Conservation (phyloP, 2,888 invertebrate species). For the Mesorhabditis sp. region DNA sequence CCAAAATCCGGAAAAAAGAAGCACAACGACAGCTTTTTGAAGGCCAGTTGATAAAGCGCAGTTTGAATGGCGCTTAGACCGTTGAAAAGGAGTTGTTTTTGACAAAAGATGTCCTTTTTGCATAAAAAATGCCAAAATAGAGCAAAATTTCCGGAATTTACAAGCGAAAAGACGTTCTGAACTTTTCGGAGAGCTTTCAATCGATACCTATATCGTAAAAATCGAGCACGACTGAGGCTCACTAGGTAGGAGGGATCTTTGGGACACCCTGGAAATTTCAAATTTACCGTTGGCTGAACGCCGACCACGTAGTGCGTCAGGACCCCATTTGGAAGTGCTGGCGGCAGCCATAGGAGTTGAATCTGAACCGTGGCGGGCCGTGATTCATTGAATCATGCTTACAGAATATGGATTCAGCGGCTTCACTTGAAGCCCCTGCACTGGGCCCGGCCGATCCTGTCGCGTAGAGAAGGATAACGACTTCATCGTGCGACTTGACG, state of each 20-base stretch:
- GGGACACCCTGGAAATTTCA: neutral
- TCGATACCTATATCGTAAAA: neutral
- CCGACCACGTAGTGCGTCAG: slow-evolving; percentile 46
- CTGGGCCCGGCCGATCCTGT: slow-evolving; percentile 49
- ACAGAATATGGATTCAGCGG: slow-evolving; percentile 47
- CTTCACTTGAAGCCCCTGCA: slow-evolving; percentile 29
- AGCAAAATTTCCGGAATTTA: too few relatives aligned
- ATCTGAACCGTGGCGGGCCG: neutral
- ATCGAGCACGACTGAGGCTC: neutral
- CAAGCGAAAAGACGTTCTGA: too few relatives aligned
- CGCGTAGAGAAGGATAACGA: slow-evolving; percentile 43
- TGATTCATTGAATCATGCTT: neutral
- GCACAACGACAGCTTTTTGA: too few relatives aligned
- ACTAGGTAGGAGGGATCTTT: neutral
- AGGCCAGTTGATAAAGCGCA: too few relatives aligned
- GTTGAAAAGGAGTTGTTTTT: too few relatives aligned
- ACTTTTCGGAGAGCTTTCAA: too few relatives aligned
- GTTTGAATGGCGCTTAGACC: too few relatives aligned
- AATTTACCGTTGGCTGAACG: slow-evolving; percentile 21
- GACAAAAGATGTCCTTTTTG: too few relatives aligned
- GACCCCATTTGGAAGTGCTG: slow-evolving; percentile 50
- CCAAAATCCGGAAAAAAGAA: too few relatives aligned
- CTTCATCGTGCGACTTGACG: slow-evolving; percentile 38
- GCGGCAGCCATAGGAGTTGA: slow-evolving; percentile 47
- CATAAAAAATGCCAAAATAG: too few relatives aligned